Evolutionary conservation across 2,888 invertebrate species (phyloP), one percentile per base, ranked within the genome.

Genomic region (Choristoneura rosaceana): DNA sequence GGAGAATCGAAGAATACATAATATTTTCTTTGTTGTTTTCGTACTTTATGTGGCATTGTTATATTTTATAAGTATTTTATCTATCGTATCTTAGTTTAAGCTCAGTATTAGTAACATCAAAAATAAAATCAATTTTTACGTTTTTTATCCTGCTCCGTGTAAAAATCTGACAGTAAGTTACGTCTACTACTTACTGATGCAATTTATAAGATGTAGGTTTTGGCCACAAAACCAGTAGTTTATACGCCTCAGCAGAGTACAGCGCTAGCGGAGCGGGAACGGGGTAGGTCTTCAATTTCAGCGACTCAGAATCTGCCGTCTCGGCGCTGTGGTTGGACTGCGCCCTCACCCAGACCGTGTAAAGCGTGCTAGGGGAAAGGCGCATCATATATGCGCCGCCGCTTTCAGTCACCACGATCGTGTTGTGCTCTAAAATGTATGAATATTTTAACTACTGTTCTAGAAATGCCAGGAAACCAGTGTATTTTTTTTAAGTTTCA

Each of bases 261-360:
- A 96, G 82, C 0, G 93, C 90, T 7, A 98, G 90, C 70, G 96
- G 95, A 41, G 95, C 94, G 0, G 98, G 97, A 76, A 96, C 95
- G 0, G 97, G 95, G 84, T 95, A 97, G 15, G 98, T 98, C 64
- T 93, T 94, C 25, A 97, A 94, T 9, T 92, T 88, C 8, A 96
- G 90, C 17, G 91, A 91, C 2, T 93, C 88, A 76, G 96, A 97
- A 80, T 96, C 95, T 2, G 95, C 96, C 68, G 82, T 78, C 38
- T 95, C 95, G 2, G 95, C 92, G 71, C 95, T 96, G 79, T 96
- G 95, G 66, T 95, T 95, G 1, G 97, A 97, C 79, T 96, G 96
- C 1, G 97, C 97, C 59, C 96, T 94, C 50, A 97, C 96, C 95
- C 96, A 97, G 55, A 98, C 95, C 5, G 92, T 91, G 85, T 97